Evolutionary conservation across 2,797 vertebrate species (phyloP).

Genomic region (Lagodon rhomboides): DNA sequence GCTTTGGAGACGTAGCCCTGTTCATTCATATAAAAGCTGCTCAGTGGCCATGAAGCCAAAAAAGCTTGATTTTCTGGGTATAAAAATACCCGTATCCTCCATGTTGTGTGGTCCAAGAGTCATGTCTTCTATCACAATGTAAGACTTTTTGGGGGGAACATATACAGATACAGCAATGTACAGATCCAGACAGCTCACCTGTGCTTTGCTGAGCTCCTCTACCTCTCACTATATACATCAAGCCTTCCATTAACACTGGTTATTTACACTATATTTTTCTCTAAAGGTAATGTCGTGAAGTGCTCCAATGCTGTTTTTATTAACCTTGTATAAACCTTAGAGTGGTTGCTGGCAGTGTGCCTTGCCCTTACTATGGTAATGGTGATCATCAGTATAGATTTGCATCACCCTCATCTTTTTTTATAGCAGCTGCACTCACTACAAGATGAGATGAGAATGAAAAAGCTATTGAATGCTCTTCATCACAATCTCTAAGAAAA

Average conservation of each 20-base stretch:
- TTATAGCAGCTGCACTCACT: not conserved
- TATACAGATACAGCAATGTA: no score
- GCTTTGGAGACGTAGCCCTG: no score
- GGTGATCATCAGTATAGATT: not conserved
- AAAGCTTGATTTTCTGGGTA: no score
- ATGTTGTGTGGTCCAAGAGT: no score
- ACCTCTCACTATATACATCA: not conserved
- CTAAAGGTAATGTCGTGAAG: not conserved
- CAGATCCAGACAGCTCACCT: not conserved
- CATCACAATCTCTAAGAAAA: not conserved
- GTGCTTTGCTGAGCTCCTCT: not conserved
- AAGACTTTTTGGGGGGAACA: no score
- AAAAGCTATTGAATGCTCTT: not conserved
- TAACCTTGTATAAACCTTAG: not conserved
- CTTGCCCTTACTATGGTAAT: not conserved
- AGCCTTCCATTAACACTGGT: not conserved
- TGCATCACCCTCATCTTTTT: not conserved
- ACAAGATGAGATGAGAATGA: not conserved
- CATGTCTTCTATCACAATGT: no score
- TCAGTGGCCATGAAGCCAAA: no score
- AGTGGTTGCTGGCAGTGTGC: not conserved
- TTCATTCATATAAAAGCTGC: no score
- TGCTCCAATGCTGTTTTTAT: slow-evolving; percentile 2
- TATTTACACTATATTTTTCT: not conserved
- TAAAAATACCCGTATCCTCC: no score